Evolutionary conservation across 2,113 vertebrate genomes (phyloP).

Genomic region (Ptilorrhoa leucosticta): DNA sequence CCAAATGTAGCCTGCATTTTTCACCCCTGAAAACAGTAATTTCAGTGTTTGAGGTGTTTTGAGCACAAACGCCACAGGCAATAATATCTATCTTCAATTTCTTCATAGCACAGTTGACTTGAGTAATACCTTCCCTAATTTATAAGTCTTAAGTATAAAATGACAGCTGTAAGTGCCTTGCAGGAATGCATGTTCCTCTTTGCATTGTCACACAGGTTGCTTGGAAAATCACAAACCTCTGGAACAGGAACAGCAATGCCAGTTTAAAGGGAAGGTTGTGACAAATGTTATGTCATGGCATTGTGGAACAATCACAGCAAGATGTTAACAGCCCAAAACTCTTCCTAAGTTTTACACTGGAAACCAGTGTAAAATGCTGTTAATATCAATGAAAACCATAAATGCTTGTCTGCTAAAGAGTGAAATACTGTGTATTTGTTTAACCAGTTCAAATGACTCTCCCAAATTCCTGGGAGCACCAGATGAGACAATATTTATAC

Average conservation of each 20-base stretch:
- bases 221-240: background rate
- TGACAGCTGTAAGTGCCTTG: slow-evolving; percentile 26
- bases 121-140: slow-evolving; percentile 53
- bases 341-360: background rate
- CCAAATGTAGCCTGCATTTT: background rate
- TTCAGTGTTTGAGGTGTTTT: slow-evolving; percentile 42
- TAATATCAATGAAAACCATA: background rate
- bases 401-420: background rate
- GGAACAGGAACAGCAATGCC: background rate
- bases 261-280: background rate
- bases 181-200: slow-evolving; percentile 23
- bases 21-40: slow-evolving; percentile 43
- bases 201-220: background rate
- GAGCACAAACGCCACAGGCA: slow-evolving; percentile 39
- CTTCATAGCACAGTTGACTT: slow-evolving; percentile 48
- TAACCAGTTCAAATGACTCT: background rate
- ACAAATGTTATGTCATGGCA: background rate
- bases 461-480: background rate
- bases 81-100: slow-evolving; percentile 57
- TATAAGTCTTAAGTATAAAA: slow-evolving; percentile 40
- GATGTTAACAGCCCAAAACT: background rate
- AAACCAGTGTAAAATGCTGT: background rate
- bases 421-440: background rate
- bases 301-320: background rate
- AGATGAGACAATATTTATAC: background rate